Evolutionary conservation across 2,888 invertebrate genomes (phyloP).

Genomic region (Prosopocoilus inquinatus): DNA sequence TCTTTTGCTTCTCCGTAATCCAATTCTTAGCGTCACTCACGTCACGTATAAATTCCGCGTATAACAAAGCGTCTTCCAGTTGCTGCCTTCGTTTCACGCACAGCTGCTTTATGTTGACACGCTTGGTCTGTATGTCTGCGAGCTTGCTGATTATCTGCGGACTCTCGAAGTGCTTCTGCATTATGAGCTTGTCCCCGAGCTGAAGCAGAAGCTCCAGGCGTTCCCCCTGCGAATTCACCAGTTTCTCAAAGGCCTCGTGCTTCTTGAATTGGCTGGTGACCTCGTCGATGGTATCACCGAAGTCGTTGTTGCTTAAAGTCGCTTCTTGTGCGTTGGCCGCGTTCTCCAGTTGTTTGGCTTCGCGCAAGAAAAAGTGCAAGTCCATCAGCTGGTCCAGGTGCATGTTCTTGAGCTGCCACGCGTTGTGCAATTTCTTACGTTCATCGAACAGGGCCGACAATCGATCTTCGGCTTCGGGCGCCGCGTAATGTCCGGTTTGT

Average conservation of each 20-base stretch:
- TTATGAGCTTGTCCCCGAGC: conserved; percentile 82
- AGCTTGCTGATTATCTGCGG: conserved; percentile 74
- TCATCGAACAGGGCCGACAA: conserved; percentile 75
- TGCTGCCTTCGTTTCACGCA: conserved; percentile 65
- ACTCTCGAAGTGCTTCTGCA: conserved; percentile 89
- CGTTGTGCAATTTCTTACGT: conserved; percentile 72
- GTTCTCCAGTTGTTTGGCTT: conserved; percentile 89
- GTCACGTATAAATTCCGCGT: conserved; percentile 89
- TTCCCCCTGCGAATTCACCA: conserved; percentile 85
- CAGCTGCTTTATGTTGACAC: conserved; percentile 66
- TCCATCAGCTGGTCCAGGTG: conserved; percentile 89
- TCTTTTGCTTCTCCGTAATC: conserved; percentile 90
- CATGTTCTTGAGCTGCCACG: conserved; percentile 88
- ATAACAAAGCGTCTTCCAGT: conserved; percentile 75
- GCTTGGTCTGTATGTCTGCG: conserved; percentile 69
- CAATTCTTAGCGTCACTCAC: conserved; percentile 87
- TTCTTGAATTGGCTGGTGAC: conserved; percentile 88
- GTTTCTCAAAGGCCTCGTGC: conserved; percentile 92
- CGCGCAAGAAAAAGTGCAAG: conserved; percentile 90
- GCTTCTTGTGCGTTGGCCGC: conserved; percentile 86
- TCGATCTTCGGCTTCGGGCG: conserved; percentile 74
- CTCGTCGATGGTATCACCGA: conserved; percentile 80
- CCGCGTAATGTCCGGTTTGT: conserved; percentile 79
- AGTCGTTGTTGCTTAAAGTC: conserved; percentile 64
- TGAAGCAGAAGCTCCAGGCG: conserved; percentile 77